These are phyloP conservation scores for Diarsia dahlii DNA, from an alignment of 2,888 invertebrate species.

Conservation along the genomic window DNA sequence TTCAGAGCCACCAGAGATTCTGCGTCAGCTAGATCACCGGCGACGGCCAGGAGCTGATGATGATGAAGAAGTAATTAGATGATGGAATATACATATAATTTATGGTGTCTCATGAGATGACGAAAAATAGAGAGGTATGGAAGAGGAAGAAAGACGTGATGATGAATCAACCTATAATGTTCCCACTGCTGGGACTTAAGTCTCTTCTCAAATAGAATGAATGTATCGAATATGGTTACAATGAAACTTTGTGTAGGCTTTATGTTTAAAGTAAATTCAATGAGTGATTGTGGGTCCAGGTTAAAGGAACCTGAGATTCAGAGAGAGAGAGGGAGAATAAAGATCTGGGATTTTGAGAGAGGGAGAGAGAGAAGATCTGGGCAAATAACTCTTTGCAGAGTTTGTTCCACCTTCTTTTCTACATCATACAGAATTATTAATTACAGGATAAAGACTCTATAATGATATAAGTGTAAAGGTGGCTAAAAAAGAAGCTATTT, in stretches of 20 bases:
- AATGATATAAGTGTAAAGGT: too few species aligned
- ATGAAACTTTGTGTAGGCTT: background rate
- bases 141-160: too few species aligned
- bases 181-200: too few species aligned
- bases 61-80: background rate
- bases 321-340: background rate
- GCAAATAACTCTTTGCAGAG: background rate
- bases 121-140: too few species aligned
- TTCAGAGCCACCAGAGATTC: slow-evolving; percentile 97
- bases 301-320: too few species aligned
- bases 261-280: background rate
- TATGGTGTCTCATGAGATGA: too few species aligned
- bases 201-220: too few species aligned
- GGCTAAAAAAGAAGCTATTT: background rate
- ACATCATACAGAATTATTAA: background rate
- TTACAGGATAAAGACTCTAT: background rate
- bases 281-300: background rate
- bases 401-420: background rate
- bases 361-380: background rate
- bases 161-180: too few species aligned
- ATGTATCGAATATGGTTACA: background rate
- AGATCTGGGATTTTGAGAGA: background rate
- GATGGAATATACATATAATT: background rate
- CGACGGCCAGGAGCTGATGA: slow-evolving; percentile 94
- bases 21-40: slow-evolving; percentile 97